Evolutionary conservation across 2,113 vertebrate genomes (phyloP).

Genomic region (Lasiurus cinereus): DNA sequence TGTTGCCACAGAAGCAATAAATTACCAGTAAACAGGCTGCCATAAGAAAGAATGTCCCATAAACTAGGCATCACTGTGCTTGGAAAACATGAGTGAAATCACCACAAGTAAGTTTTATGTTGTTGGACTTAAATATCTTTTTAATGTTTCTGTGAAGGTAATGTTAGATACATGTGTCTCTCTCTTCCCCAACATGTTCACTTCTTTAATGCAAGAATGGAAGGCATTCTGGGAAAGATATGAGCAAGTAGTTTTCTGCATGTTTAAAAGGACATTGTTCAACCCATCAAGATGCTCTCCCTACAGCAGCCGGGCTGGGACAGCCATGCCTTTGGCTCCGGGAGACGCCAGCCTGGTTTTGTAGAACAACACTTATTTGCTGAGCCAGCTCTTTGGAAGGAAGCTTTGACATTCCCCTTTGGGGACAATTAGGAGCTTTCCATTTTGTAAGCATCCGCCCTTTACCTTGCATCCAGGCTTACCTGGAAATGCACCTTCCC

Average conservation of each 20-base stretch:
- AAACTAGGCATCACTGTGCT: not conserved
- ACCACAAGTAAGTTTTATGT: not conserved
- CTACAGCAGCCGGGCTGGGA: not conserved
- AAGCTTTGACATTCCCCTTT: no score
- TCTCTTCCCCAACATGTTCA: not conserved
- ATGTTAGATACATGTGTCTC: not conserved
- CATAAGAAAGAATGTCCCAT: not conserved
- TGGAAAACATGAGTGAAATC: conserved; percentile 7
- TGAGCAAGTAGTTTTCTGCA: conserved; percentile 44
- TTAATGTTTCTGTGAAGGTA: conserved; percentile 37
- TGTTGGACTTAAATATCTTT: not conserved
- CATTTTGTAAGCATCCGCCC: not conserved
- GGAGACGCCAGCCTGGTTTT: not conserved
- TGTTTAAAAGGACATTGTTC: conserved; percentile 37
- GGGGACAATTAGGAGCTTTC: not conserved
- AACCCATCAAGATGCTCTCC: conserved; percentile 21
- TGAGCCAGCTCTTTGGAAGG: not conserved
- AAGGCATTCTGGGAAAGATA: conserved; percentile 55
- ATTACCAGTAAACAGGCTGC: not conserved
- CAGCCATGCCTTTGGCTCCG: not conserved
- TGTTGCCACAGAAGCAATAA: not conserved
- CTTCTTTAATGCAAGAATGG: not conserved
- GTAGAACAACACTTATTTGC: not conserved
- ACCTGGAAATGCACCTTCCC: not conserved
- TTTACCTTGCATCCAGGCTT: accelerated